These are phyloP conservation scores for Epizoanthus scotinus DNA, from an alignment of 92 coral and sea anemone species.

Conservation along the genomic window DNA sequence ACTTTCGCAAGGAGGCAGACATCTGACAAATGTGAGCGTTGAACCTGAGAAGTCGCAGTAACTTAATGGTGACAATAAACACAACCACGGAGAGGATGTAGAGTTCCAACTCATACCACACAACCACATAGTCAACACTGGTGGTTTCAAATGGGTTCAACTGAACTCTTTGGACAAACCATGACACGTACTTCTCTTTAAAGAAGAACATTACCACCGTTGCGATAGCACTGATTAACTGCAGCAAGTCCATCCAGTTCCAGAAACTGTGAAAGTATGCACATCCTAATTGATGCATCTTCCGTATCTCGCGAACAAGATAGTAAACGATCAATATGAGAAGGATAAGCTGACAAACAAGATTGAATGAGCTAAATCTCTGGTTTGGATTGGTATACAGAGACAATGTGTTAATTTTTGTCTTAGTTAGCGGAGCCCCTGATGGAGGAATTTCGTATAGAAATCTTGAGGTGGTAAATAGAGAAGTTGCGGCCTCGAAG, in stretches of 20 bases:
- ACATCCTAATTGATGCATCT: conserved; percentile 65
- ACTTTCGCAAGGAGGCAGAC: conserved; percentile 72
- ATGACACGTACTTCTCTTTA: conserved; percentile 79
- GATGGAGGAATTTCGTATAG: conserved; percentile 69
- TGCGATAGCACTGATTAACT: conserved; percentile 61
- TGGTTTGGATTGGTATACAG: conserved; percentile 63
- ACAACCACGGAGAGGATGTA: conserved; percentile 72
- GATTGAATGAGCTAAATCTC: conserved; percentile 45
- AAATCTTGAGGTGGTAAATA: conserved; percentile 78
- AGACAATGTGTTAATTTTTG: conserved; percentile 67
- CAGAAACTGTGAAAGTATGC: conserved; percentile 80
- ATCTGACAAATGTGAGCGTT: conserved; percentile 87
- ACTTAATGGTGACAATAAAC: conserved; percentile 80
- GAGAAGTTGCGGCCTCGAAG: conserved; percentile 76
- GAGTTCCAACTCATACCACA: conserved; percentile 78
- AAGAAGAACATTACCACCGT: conserved; percentile 80
- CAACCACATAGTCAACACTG: conserved; percentile 79
- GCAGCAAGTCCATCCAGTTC: conserved; percentile 94
- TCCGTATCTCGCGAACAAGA: conserved; percentile 65
- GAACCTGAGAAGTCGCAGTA: conserved; percentile 79
- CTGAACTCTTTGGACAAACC: conserved; percentile 70
- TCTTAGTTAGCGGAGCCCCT: conserved; percentile 60
- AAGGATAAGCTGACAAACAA: conserved; percentile 69
- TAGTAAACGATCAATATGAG: conserved; percentile 74
- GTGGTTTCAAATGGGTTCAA: conserved; percentile 84